These are phyloP conservation scores for Trilocha varians DNA, from an alignment of 2,888 invertebrate genomes.

Conservation along the genomic window DNA sequence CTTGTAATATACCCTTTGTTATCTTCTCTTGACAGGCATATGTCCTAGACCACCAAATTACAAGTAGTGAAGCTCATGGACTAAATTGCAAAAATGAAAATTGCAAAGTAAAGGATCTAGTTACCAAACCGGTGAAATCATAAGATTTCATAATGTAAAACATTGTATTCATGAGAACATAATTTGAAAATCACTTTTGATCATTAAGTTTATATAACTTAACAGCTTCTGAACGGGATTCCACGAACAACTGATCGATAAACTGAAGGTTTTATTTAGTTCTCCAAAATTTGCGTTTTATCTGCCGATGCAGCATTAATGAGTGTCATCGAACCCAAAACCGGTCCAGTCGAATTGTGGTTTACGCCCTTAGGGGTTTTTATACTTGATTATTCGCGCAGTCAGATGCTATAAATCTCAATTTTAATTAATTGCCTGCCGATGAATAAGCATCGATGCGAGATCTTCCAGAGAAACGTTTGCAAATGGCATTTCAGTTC, in stretches of 20 bases:
- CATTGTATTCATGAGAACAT: no score
- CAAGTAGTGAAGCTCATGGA: no score
- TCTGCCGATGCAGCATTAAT: conserved; percentile 54
- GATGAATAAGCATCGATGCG: conserved; percentile 3
- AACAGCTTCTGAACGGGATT: conserved; percentile 21
- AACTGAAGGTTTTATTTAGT: conserved; percentile 37
- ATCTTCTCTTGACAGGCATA: no score
- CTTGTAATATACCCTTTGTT: no score
- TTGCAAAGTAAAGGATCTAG: no score
- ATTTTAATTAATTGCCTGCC: conserved; percentile 14
- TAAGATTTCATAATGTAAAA: no score
- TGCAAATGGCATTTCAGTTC: neutral
- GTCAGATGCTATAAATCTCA: conserved; percentile 13
- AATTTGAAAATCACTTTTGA: no score
- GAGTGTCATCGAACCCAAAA: conserved; percentile 45
- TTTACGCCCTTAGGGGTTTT: conserved; percentile 26
- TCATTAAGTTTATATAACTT: conserved; percentile 24
- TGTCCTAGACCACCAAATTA: no score
- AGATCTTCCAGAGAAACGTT: neutral
- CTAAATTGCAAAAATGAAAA: no score
- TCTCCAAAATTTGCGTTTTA: conserved; percentile 30
- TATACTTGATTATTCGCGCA: conserved; percentile 10
- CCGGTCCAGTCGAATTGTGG: conserved; percentile 35
- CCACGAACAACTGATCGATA: conserved; percentile 28
- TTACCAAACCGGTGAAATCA: no score